Percentiles rank a stretch among this genome's conserved stretches.
phyloP scores from a whole-genome alignment of 2,797 vertebrate genomes.

The Decapterus maruadsi region DNA sequence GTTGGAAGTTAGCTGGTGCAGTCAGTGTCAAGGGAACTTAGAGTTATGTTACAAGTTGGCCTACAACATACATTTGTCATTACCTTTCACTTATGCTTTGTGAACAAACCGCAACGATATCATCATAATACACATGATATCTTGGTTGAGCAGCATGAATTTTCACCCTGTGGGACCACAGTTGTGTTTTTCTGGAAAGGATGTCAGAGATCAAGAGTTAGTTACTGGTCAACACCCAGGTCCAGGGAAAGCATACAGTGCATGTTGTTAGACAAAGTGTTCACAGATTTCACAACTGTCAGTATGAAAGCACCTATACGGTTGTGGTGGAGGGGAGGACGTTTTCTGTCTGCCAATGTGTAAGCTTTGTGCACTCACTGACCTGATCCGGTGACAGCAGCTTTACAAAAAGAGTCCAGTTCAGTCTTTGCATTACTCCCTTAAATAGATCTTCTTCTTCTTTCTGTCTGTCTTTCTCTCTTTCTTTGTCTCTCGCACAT shows the following conservation, averaged over 20 bases:
- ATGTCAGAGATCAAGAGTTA: background rate
- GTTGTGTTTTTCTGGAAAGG: background rate
- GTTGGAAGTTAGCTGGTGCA: no score
- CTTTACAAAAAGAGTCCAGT: slow-evolving; percentile 9
- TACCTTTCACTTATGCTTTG: background rate
- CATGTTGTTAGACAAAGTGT: background rate
- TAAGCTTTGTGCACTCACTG: slow-evolving; percentile 25
- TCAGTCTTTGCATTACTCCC: slow-evolving; percentile 28
- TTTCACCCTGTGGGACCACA: background rate
- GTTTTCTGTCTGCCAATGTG: slow-evolving; percentile 10
- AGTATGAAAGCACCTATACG: background rate
- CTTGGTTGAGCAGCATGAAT: background rate
- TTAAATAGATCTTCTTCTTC: slow-evolving; percentile 7
- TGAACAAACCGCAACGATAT: background rate
- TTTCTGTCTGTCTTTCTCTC: background rate
- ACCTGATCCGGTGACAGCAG: slow-evolving; percentile 38
- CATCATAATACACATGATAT: background rate
- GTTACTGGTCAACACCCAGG: background rate
- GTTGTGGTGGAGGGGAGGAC: slow-evolving; percentile 6
- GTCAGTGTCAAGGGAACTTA: no score
- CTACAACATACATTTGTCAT: no score
- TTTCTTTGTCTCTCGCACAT: slow-evolving; percentile 13
- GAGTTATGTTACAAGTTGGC: no score
- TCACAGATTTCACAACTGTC: slow-evolving; percentile 18
- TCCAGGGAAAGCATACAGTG: background rate